These are phyloP conservation scores for Pogoniulus pusillus DNA, from an alignment of 2,797 vertebrate species.

Conservation along the genomic window DNA sequence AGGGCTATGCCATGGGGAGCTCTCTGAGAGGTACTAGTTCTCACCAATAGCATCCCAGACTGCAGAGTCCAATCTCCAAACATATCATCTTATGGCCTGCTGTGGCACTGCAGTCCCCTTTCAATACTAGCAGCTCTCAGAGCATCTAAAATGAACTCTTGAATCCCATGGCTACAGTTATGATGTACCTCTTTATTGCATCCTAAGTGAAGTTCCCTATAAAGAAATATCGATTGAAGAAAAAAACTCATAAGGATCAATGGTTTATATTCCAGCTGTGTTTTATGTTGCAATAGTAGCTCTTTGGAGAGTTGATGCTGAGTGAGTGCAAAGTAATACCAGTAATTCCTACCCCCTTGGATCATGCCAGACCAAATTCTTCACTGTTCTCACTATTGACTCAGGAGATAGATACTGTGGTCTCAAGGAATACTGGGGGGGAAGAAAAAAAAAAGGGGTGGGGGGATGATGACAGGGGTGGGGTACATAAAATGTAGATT, in stretches of 20 bases:
- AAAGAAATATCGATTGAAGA: slow-evolving; percentile 58
- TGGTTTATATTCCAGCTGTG: slow-evolving; percentile 48
- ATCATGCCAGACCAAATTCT: not conserved
- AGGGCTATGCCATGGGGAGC: not conserved
- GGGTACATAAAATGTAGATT: no score
- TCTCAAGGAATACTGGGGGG: not conserved
- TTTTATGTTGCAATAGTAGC: slow-evolving; percentile 43
- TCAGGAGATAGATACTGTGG: not conserved
- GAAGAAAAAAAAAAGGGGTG: not conserved
- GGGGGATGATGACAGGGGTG: no score
- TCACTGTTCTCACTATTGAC: not conserved
- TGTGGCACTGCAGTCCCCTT: not conserved
- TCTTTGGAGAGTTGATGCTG: slow-evolving; percentile 39
- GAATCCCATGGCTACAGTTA: slow-evolving; percentile 17
- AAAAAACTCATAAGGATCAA: slow-evolving; percentile 56
- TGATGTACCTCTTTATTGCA: slow-evolving; percentile 55
- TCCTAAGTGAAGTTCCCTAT: slow-evolving; percentile 47
- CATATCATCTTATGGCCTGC: not conserved
- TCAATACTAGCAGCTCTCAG: slow-evolving; percentile 31
- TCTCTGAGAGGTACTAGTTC: not conserved
- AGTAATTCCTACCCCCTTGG: slow-evolving; percentile 6
- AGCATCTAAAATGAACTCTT: slow-evolving; percentile 20
- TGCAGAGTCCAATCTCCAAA: not conserved
- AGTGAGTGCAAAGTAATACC: slow-evolving; percentile 46
- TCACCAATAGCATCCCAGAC: not conserved